Conservation (phyloP, 2,888 invertebrate genomes). For the Lithosia quadra region DNA sequence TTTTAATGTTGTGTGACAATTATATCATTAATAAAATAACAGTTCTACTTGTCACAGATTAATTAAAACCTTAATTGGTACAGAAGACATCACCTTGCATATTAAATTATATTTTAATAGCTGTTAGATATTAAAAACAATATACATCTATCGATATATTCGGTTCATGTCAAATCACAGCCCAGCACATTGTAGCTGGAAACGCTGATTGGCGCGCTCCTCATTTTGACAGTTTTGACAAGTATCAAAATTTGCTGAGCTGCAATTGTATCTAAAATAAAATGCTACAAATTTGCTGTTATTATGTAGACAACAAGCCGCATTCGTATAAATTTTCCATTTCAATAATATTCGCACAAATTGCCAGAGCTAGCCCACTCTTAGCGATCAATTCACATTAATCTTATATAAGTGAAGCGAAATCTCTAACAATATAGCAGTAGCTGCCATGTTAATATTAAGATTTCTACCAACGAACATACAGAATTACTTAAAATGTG, state of each 20-base stretch:
- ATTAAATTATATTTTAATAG: conserved; percentile 28
- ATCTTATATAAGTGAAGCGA: background rate
- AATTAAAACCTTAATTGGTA: conserved; percentile 16
- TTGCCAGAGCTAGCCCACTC: background rate
- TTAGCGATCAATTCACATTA: background rate
- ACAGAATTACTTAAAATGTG: background rate
- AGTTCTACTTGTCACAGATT: background rate
- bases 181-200: background rate
- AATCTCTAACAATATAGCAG: background rate
- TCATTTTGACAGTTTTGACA: conserved; percentile 13
- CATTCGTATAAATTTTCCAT: background rate
- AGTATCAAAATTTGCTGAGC: background rate
- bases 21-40: background rate
- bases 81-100: conserved; percentile 5
- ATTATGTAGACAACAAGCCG: background rate
- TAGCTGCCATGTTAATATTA: background rate
- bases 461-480: background rate
- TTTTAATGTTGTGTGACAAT: background rate
- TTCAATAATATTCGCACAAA: background rate
- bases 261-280: background rate
- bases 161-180: background rate
- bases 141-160: background rate
- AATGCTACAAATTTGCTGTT: background rate
- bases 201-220: background rate
- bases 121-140: conserved; percentile 39